A percentile compares a stretch with the other conserved stretches of the same genome.
phyloP scores from a whole-genome alignment of 2,888 invertebrate species.

The Drosophila lutescens region DNA sequence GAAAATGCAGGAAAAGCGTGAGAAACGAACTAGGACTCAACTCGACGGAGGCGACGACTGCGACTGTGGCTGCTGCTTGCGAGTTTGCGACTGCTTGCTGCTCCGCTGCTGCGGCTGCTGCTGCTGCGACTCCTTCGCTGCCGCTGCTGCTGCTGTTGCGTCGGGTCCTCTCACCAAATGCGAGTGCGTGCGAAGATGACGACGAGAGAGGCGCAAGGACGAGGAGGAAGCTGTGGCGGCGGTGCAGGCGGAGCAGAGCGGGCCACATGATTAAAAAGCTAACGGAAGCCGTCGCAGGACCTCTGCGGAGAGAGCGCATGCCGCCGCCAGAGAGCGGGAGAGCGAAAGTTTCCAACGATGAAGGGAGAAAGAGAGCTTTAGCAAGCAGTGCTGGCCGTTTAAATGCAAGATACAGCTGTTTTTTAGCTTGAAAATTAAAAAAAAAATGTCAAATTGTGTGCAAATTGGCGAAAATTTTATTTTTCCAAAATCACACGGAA shows the following conservation, averaged over 20 bases:
- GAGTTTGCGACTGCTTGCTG: slow-evolving; percentile 37
- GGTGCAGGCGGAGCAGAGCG: slow-evolving; percentile 17
- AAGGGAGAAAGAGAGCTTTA: background rate
- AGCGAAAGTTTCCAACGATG: background rate
- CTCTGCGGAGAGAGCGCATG: slow-evolving; percentile 32
- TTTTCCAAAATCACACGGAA: too few species aligned
- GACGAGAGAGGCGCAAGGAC: slow-evolving; percentile 2
- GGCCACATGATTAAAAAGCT: slow-evolving; percentile 39
- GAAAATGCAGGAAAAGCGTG: slow-evolving; percentile 21
- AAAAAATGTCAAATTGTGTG: too few species aligned
- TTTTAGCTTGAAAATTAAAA: background rate
- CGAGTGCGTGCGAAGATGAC: slow-evolving; percentile 19
- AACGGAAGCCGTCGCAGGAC: slow-evolving; percentile 17
- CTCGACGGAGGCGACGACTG: slow-evolving; percentile 44
- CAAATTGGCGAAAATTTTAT: too few species aligned
- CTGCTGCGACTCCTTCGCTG: slow-evolving; percentile 30
- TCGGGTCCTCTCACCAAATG: slow-evolving; percentile 24
- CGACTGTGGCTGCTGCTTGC: slow-evolving; percentile 44
- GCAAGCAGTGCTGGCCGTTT: slow-evolving; percentile 10
- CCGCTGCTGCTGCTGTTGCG: slow-evolving; percentile 14
- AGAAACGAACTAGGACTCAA: slow-evolving; percentile 39
- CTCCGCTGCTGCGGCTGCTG: slow-evolving; percentile 40
- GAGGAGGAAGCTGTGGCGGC: slow-evolving; percentile 18
- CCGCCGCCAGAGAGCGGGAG: slow-evolving; percentile 1
- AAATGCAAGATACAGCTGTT: background rate